A percentile compares a stretch with the other conserved stretches of the same genome.
Evolutionary conservation across 2,888 invertebrate genomes (phyloP).

Genomic region (Hirudinaria manillensis): DNA sequence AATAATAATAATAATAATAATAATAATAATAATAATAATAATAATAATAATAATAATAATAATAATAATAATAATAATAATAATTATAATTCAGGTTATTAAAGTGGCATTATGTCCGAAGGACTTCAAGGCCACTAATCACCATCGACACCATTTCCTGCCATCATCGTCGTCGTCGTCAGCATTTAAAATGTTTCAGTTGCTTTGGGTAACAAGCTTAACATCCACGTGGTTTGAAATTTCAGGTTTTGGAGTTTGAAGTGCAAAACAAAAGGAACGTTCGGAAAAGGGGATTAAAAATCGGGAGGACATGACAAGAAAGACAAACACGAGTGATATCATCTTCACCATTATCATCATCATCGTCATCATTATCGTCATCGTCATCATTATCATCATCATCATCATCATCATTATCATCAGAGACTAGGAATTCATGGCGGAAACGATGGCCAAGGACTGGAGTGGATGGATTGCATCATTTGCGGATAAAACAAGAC

Average conservation of each 20-base stretch:
- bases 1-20: too few relatives aligned
- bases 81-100: too few relatives aligned
- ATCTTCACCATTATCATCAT: conserved; percentile 14
- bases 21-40: too few relatives aligned
- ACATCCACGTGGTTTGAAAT: neutral
- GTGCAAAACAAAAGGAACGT: too few relatives aligned
- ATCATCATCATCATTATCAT: conserved; percentile 19
- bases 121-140: neutral
- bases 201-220: neutral
- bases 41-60: too few relatives aligned
- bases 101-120: too few relatives aligned
- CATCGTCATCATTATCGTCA: conserved; percentile 15
- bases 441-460: neutral
- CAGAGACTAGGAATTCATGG: neutral
- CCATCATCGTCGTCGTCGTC: neutral
- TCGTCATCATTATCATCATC: conserved; percentile 23
- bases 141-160: neutral
- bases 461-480: neutral
- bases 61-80: too few relatives aligned
- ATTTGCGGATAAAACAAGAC: neutral
- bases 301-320: too few relatives aligned
- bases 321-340: neutral
- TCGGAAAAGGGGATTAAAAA: too few relatives aligned
- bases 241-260: neutral
- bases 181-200: neutral